Base-by-base conservation (phyloP, 2,113 vertebrate species). In the Heterocephalus glaber region DNA sequence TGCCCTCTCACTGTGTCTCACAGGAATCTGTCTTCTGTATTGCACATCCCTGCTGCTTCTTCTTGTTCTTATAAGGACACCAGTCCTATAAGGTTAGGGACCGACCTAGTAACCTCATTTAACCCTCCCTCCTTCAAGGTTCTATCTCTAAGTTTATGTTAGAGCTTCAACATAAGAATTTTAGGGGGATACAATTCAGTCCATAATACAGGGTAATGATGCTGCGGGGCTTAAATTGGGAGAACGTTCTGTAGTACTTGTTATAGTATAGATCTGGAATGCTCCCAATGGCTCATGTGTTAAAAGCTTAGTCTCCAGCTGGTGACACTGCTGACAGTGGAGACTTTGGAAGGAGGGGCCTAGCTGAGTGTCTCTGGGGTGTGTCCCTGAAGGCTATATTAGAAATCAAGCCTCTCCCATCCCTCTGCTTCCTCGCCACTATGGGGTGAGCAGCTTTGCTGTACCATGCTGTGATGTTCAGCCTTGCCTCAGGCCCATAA, bases 141-240 rank as follows among this genome's bases (percentile, higher is more conserved):
- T 22, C 56, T 58, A 3, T 44, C 44, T 86, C 60, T 56, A 70
- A 77, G 88, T 47, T 35, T 0, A 49, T 4, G 1, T 65, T 35
- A 90, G n/a, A 58, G 22, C 41, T 66, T 84, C 30, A 74, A 19
- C 13, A 2, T 9, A 7, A 58, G 54, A 54, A 61, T 30, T 35
- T 54, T 28, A 5, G 1, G 0, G 66, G n/a, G 5, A 17, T 47
- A 60, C 0, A 28, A 0, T 65, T 63, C 19, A 30, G 24, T 41
- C 54, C 28, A 30, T 14, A 20, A 24, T 9, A 35, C 60, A 12
- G 10, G 61, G 14, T 3, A 22, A 30, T 0, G 0, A 2, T 35
- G 20, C 82, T 81, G 49, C 20, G 19, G 24, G 28, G 2, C 76
- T 22, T 35, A 65, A 49, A 13, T 4, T 2, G 2, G 47, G 16